These are phyloP conservation scores for Aramus guarauna DNA, from an alignment of 2,113 vertebrate genomes.

Conservation along the genomic window DNA sequence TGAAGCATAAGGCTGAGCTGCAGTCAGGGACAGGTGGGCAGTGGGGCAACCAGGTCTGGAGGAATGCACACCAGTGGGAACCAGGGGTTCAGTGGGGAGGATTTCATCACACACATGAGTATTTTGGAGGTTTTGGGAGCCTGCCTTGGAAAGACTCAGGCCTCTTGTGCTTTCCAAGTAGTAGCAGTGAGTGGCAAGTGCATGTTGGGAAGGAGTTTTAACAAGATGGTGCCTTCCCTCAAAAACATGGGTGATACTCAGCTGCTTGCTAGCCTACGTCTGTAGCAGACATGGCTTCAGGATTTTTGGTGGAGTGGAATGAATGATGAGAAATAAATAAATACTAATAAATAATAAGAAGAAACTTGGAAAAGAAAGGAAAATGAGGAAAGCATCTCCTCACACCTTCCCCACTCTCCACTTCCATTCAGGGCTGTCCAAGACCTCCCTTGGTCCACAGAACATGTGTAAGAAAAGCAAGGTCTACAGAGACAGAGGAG, in stretches of 20 bases:
- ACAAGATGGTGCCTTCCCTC: background rate
- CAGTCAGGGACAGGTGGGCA: background rate
- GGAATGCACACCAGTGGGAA: background rate
- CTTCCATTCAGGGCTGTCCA: background rate
- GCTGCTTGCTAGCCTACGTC: background rate
- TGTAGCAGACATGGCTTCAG: background rate
- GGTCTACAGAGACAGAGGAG: background rate
- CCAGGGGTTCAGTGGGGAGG: background rate
- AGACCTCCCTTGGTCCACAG: background rate
- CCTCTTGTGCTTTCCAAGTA: background rate
- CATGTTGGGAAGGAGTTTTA: background rate
- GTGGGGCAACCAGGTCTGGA: background rate
- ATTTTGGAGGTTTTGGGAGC: background rate
- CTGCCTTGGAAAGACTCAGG: background rate
- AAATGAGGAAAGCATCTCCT: background rate
- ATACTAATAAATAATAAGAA: constrained; percentile 62
- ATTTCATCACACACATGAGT: background rate
- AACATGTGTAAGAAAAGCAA: background rate
- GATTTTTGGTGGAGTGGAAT: constrained; percentile 7
- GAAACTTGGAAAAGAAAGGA: background rate
- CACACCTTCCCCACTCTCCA: background rate
- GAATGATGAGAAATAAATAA: constrained; percentile 54
- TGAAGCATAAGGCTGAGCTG: background rate
- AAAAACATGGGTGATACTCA: background rate
- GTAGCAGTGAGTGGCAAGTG: background rate